Evolutionary conservation across 53 echinoderm and acorn worm species (phyloP).

Genomic region (Glandiceps talaboti): DNA sequence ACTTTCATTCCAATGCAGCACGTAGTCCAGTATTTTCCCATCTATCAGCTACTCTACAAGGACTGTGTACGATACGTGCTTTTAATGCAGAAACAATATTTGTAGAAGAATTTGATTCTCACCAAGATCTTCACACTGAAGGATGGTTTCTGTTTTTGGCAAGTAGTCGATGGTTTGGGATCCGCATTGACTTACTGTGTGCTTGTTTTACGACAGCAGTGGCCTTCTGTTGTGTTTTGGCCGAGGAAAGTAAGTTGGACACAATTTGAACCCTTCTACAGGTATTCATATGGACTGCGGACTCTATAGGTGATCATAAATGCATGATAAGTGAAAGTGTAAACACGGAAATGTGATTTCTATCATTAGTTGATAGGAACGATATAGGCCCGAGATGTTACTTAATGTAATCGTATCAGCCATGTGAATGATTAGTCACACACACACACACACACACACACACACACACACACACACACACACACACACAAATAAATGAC

Average conservation of each 20-base stretch:
- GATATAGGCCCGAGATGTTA: no score
- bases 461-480: no score
- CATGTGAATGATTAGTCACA: no score
- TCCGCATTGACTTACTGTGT: constrained; percentile 51
- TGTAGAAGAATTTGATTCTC: constrained; percentile 36
- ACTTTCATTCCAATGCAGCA: constrained; percentile 26
- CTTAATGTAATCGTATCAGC: no score
- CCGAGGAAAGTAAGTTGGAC: constrained; percentile 53
- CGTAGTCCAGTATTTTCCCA: constrained; percentile 95
- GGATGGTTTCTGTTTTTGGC: constrained; percentile 75
- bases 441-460: no score
- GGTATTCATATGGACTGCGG: no score
- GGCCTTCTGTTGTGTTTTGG: constrained; percentile 43
- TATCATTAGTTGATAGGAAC: no score
- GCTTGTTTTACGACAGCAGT: constrained; percentile 51
- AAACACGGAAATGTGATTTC: no score
- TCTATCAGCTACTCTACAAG: constrained; percentile 71
- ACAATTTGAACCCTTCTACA: no score
- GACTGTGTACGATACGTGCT: constrained; percentile 68
- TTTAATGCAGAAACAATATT: constrained; percentile 64
- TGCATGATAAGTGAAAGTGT: no score
- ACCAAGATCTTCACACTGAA: constrained; percentile 68
- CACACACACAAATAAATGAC: no score
- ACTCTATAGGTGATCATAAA: no score
- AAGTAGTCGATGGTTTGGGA: constrained; percentile 71